Conservation (phyloP, 2,797 vertebrate genomes). For the Simalia tracyae region DNA sequence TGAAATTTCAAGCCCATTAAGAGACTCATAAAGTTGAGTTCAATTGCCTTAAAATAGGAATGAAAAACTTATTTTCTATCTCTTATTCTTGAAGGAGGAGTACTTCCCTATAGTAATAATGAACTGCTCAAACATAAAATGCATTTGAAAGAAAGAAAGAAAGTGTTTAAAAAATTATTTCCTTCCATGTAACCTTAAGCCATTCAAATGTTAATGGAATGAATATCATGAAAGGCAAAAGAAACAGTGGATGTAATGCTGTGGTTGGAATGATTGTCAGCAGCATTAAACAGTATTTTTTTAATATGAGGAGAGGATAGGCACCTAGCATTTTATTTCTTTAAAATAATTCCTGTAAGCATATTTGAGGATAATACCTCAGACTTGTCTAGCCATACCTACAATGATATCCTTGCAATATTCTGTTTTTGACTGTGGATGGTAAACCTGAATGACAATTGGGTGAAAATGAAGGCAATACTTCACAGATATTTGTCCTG, state of each 20-base stretch:
- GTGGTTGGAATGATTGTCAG: slow-evolving; percentile 56
- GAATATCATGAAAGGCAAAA: slow-evolving; percentile 50
- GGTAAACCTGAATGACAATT: slow-evolving; percentile 65
- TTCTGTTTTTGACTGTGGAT: slow-evolving; percentile 66
- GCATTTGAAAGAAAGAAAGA: slow-evolving; percentile 42
- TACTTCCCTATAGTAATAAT: slow-evolving; percentile 62
- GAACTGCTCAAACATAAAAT: slow-evolving; percentile 62
- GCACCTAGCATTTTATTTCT: slow-evolving; percentile 79
- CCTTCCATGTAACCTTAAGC: slow-evolving; percentile 68
- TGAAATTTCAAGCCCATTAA: slow-evolving; percentile 68
- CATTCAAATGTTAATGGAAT: slow-evolving; percentile 69
- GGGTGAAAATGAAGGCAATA: slow-evolving; percentile 61
- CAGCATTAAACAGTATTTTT: slow-evolving; percentile 74
- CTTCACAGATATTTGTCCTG: slow-evolving; percentile 59
- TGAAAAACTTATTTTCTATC: slow-evolving; percentile 71
- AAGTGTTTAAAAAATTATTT: slow-evolving; percentile 44
- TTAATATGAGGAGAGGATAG: slow-evolving; percentile 71
- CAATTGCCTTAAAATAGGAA: slow-evolving; percentile 81
- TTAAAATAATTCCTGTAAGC: slow-evolving; percentile 63
- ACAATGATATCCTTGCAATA: slow-evolving; percentile 70
- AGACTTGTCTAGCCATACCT: slow-evolving; percentile 74
- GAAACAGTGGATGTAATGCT: slow-evolving; percentile 52
- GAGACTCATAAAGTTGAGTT: slow-evolving; percentile 74
- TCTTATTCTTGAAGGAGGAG: slow-evolving; percentile 69
- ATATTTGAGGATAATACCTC: slow-evolving; percentile 75